Conservation (phyloP, 2,797 vertebrate genomes). For the Botia kubotai region DNA sequence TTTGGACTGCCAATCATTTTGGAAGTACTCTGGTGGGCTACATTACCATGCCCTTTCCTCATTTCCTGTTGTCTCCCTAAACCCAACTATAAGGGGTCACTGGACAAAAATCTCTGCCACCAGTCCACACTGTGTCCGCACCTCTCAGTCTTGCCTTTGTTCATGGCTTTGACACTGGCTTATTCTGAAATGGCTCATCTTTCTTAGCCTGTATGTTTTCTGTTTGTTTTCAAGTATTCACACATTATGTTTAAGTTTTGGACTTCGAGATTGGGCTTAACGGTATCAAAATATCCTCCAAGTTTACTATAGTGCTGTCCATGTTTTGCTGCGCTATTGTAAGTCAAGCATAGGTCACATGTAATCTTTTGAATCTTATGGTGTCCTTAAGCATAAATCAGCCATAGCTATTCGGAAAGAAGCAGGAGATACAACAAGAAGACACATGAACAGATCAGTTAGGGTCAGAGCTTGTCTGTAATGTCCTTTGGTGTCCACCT, state of each 20-base stretch:
- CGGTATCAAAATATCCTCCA: too few relatives aligned
- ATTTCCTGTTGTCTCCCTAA: background rate
- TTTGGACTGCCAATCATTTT: slow-evolving; percentile 85
- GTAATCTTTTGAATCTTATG: background rate
- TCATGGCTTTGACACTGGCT: slow-evolving; percentile 18
- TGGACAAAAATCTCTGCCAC: background rate
- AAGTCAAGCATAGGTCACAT: too few relatives aligned
- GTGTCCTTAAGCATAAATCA: background rate
- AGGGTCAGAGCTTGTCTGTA: slow-evolving; percentile 1
- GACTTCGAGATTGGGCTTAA: too few relatives aligned
- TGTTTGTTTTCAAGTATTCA: slow-evolving; percentile 31
- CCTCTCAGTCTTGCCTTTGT: slow-evolving; percentile 17
- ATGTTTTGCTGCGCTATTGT: too few relatives aligned
- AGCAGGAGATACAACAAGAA: background rate
- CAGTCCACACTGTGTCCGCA: slow-evolving; percentile 45
- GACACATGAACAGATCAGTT: background rate
- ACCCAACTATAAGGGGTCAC: background rate
- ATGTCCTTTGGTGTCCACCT: slow-evolving; percentile 13
- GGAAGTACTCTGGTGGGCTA: slow-evolving; percentile 92
- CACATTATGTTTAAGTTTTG: slow-evolving; percentile 23
- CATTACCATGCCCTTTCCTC: slow-evolving; percentile 66
- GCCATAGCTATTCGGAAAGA: background rate
- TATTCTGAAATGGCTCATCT: slow-evolving; percentile 55
- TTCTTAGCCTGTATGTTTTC: slow-evolving; percentile 42
- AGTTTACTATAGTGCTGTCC: too few relatives aligned